phyloP scores from a whole-genome alignment of 2,797 vertebrate genomes.

The Microhierax caerulescens region DNA sequence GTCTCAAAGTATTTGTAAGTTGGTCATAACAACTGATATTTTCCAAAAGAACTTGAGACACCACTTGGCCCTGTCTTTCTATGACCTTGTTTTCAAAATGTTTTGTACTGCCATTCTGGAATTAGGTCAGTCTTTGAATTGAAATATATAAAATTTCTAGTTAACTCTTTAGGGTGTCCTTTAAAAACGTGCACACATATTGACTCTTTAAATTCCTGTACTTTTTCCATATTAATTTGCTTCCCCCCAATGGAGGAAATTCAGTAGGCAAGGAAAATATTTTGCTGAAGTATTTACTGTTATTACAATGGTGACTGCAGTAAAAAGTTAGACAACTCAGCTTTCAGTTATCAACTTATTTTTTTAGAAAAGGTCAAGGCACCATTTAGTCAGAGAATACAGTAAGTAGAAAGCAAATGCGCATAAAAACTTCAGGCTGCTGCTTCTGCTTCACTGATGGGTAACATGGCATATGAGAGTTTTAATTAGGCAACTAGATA shows the following conservation, averaged over 20 bases:
- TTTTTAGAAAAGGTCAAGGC: not conserved
- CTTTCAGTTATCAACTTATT: not conserved
- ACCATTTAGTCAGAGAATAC: not conserved
- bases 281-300: not conserved
- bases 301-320: not conserved
- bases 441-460: not conserved
- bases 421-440: not conserved
- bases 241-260: not conserved
- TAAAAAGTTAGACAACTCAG: not conserved
- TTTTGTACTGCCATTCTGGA: not conserved
- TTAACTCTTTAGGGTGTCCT: not conserved
- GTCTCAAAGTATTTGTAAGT: not conserved
- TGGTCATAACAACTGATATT: not conserved
- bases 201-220: not conserved
- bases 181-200: not conserved
- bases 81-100: not conserved
- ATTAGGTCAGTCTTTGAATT: not conserved
- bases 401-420: not conserved
- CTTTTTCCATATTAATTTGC: not conserved
- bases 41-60: not conserved
- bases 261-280: not conserved
- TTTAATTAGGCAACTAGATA: conserved; percentile 52
- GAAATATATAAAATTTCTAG: not conserved
- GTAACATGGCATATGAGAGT: conserved; percentile 11
- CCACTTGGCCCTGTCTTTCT: not conserved